A percentile compares a stretch with the other conserved stretches of the same genome.
These are phyloP conservation scores for Simalia tracyae DNA, from an alignment of 2,797 vertebrate species.

Conservation along the genomic window DNA sequence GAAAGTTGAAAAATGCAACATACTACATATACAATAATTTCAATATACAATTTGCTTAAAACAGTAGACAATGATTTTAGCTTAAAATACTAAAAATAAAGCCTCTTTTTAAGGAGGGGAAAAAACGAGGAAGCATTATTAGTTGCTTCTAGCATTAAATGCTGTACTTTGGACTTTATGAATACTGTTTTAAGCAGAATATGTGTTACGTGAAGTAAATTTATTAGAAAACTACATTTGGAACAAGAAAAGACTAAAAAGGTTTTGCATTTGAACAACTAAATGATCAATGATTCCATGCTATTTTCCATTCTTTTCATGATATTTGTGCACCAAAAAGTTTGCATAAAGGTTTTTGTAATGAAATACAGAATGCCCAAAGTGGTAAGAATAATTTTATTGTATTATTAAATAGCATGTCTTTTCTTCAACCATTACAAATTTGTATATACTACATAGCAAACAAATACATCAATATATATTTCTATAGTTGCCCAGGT, in stretches of 20 bases:
- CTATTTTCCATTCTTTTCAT: background rate
- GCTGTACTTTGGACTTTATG: background rate
- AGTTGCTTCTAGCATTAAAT: background rate
- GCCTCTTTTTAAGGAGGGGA: background rate
- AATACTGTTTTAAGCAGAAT: background rate
- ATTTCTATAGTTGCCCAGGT: slow-evolving; percentile 69
- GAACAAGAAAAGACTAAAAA: background rate
- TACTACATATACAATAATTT: background rate
- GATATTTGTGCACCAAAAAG: background rate
- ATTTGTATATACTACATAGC: slow-evolving; percentile 82
- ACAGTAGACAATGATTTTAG: background rate
- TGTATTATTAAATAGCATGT: slow-evolving; percentile 88
- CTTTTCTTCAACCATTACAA: slow-evolving; percentile 80
- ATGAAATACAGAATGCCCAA: slow-evolving; percentile 62
- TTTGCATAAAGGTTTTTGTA: background rate
- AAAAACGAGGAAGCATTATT: background rate
- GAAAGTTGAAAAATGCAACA: background rate
- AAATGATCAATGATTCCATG: background rate
- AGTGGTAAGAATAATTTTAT: slow-evolving; percentile 89
- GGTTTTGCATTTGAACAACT: background rate
- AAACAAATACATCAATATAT: slow-evolving; percentile 80
- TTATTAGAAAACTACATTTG: background rate
- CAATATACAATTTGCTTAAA: background rate
- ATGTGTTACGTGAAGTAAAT: background rate
- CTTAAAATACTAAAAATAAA: background rate